phyloP scores from a whole-genome alignment of 2,797 vertebrate genomes.

The Lagorchestes hirsutus region DNA sequence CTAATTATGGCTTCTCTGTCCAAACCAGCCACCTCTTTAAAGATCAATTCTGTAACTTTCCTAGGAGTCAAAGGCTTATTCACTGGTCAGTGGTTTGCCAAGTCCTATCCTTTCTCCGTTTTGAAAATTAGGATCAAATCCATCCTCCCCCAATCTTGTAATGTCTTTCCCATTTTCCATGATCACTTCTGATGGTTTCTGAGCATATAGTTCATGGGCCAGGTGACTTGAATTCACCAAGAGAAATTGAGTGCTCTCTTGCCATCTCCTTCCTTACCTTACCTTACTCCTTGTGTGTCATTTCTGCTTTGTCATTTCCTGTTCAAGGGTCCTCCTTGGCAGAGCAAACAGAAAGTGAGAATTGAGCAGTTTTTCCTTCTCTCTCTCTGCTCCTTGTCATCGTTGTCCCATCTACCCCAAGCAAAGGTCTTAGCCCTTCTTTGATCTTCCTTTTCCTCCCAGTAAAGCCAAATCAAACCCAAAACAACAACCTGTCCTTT shows the following conservation, averaged over 20 bases:
- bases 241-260: background rate
- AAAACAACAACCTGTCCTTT: background rate
- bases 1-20: background rate
- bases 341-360: background rate
- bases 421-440: background rate
- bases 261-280: background rate
- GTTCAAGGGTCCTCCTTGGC: background rate
- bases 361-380: background rate
- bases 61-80: background rate
- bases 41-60: background rate
- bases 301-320: background rate
- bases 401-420: background rate
- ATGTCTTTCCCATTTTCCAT: background rate
- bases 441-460: background rate
- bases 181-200: background rate
- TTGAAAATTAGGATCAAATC: background rate
- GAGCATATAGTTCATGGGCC: background rate
- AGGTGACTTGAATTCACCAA: background rate
- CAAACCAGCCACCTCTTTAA: background rate
- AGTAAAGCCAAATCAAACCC: background rate
- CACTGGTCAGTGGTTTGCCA: background rate
- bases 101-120: background rate
- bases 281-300: background rate
- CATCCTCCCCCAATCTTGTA: background rate
- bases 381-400: background rate